phyloP scores from a whole-genome alignment of 2,113 vertebrate genomes.

The Oreocharis arfaki region DNA sequence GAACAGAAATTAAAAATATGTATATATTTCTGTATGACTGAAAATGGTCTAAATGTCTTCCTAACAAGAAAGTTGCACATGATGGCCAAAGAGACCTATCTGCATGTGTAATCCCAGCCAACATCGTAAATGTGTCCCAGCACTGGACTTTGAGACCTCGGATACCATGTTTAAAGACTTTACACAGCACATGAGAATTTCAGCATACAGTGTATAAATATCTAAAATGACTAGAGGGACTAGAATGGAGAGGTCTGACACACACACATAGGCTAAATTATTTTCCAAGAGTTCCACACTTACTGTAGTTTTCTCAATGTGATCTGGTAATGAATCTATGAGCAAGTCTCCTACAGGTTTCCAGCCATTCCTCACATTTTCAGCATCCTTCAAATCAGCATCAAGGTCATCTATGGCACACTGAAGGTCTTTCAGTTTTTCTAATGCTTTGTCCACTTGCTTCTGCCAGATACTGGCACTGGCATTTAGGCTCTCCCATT shows the following conservation, averaged over 20 bases:
- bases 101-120: background rate
- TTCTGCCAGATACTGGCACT: constrained; percentile 85
- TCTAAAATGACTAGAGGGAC: background rate
- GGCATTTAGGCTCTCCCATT: constrained; percentile 88
- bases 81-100: background rate
- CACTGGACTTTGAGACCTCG: background rate
- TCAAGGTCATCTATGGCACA: constrained; percentile 93
- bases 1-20: background rate
- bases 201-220: background rate
- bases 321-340: constrained; percentile 91
- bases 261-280: background rate
- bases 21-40: background rate
- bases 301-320: constrained; percentile 88
- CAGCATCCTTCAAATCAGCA: constrained; percentile 82
- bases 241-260: background rate
- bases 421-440: constrained; percentile 89
- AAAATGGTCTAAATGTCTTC: background rate
- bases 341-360: constrained; percentile 92
- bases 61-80: background rate
- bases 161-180: background rate
- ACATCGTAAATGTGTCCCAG: background rate
- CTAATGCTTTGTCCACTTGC: constrained; percentile 88
- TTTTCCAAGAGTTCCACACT: constrained; percentile 28
- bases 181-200: background rate
- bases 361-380: constrained; percentile 83